Evolutionary conservation across 2,797 vertebrate genomes (phyloP), one percentile per base, ranked within the genome.

Genomic region (Sebastes alutus): DNA sequence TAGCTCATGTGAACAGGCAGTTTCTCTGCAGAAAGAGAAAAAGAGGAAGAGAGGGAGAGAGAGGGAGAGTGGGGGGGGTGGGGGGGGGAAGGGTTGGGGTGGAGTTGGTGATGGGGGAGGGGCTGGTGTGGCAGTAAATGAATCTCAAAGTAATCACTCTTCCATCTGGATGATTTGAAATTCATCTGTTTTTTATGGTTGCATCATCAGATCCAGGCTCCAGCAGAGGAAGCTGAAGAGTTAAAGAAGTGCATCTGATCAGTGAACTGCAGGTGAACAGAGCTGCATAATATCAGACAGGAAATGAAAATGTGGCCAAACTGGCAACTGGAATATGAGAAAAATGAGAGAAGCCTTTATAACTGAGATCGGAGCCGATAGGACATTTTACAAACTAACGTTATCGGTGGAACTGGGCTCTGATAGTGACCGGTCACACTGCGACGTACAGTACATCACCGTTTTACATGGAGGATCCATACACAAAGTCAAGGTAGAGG

Each of bases 1-100:
- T 94, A 94, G 93, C 91, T 87, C 88, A 87, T 91, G 93, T 88
- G 94, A 95, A 88, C 87, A 87, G 91, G 91, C 89, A 86, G 91
- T 88, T 95, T 91, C 83, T 88, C 90, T 87, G 90, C 90, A 84
- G 85, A 88, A 58, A 85, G 29, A 72, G 5, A 86, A 18, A 67
- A 30, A 32, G 61, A 77, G 76, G 80, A 77, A 78, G 73, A 77
- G 78, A 78, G 71, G 59, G 55, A 84, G 85, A 88, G 55, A 83
- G 29, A 72, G 4, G 81, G 18, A 64, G 32, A 30, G 59, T 4
- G 4, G 33, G 10, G 3, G 30, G 1, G 30, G 1, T 78, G 77
- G 77, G 58, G 22, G 58, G 52, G 60, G 56, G 38, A n/a, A n/a
- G n/a, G n/a, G n/a, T n/a, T n/a, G 35, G 62, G 65, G 23, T 14